phyloP scores from a whole-genome alignment of 2,113 vertebrate species.

The Amazona guildingii region DNA sequence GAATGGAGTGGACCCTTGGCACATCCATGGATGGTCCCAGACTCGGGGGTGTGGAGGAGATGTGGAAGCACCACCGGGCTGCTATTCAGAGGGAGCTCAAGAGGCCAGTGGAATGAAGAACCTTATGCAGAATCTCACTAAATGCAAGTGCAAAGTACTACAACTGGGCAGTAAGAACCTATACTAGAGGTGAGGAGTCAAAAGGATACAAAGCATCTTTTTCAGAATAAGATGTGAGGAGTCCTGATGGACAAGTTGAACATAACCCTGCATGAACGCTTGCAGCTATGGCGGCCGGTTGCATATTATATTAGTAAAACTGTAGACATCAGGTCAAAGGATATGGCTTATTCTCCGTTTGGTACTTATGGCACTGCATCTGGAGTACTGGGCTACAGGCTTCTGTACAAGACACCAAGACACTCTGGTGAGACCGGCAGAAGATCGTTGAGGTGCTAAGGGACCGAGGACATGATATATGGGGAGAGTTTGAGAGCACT shows the following conservation, averaged over 20 bases:
- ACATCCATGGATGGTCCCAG: background rate
- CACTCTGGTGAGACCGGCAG: background rate
- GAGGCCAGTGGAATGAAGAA: background rate
- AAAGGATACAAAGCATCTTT: background rate
- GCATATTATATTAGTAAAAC: background rate
- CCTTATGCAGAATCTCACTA: background rate
- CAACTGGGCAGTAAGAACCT: background rate
- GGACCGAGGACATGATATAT: background rate
- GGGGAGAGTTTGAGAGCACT: background rate
- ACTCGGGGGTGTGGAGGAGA: fast-evolving
- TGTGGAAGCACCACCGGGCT: background rate
- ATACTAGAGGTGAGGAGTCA: background rate
- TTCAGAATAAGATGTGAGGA: background rate
- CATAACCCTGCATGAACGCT: background rate
- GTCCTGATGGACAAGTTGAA: background rate
- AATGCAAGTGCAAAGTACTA: background rate
- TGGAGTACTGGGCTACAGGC: background rate
- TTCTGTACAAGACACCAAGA: background rate
- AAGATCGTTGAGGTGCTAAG: background rate
- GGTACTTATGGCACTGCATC: background rate
- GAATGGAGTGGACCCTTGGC: background rate
- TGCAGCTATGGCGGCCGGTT: background rate
- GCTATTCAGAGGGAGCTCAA: background rate
- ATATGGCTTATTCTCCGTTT: background rate
- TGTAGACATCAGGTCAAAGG: background rate